Evolutionary conservation across 2,113 vertebrate genomes (phyloP), one percentile per base, ranked within the genome.

Genomic region (Mirza zaza): DNA sequence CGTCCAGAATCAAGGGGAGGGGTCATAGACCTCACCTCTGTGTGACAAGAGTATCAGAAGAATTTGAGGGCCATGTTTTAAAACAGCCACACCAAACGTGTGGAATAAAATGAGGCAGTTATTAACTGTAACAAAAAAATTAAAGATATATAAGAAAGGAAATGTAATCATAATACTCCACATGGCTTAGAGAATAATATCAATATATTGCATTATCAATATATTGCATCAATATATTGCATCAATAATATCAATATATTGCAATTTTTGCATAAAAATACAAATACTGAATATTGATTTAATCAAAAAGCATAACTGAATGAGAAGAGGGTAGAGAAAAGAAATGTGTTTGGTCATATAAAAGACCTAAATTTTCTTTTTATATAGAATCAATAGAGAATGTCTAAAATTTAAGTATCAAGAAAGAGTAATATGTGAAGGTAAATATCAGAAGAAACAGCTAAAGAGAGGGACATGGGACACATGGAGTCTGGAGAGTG

Each of bases 181-280:
- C 63, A 65, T 94, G 50, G 50, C 81, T 55, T 87, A 92, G 25
- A 91, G 52, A 95, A 70, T 81, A 73, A 87, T 92, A 90, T 92
- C 90, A 92, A 87, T 68, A 32, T 67, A 94, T n/a, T n/a, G n/a
- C n/a, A n/a, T n/a, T n/a, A n/a, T n/a, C n/a, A n/a, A n/a, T n/a
- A n/a, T n/a, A n/a, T n/a, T n/a, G n/a, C n/a, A n/a, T n/a, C n/a
- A n/a, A n/a, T n/a, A n/a, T n/a, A n/a, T n/a, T n/a, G n/a, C n/a
- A n/a, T n/a, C n/a, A 95, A 70, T 81, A 73, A 87, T 92, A 90
- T 92, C 90, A 92, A 87, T 68, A 32, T 67, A 94, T n/a, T n/a
- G n/a, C n/a, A n/a, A n/a, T n/a, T n/a, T n/a, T n/a, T n/a, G 71
- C 63, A 87, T 83, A 87, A 92, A 96, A 94, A 92, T 90, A 9